Evolutionary conservation across 2,113 vertebrate species (phyloP).

Genomic region (Tachycineta bicolor): DNA sequence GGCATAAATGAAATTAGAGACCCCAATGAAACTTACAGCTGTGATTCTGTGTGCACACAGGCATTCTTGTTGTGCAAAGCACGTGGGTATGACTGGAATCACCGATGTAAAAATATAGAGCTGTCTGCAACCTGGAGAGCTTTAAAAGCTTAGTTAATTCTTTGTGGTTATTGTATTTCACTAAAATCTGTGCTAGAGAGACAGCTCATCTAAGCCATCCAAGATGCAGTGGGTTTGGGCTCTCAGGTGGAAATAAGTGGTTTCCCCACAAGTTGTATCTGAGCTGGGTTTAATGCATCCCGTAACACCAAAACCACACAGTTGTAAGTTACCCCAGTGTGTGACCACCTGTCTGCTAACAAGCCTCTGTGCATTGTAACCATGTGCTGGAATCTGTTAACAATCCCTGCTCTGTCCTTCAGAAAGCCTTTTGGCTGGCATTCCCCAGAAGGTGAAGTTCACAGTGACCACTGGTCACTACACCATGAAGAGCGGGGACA

Average conservation of each 20-base stretch:
- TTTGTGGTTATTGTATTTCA: not conserved
- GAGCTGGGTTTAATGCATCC: not conserved
- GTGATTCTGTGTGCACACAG: not conserved
- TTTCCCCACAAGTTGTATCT: not conserved
- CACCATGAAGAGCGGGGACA: slow-evolving; percentile 87
- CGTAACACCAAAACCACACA: not conserved
- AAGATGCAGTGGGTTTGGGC: not conserved
- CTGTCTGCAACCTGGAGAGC: not conserved
- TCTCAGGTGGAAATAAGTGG: not conserved
- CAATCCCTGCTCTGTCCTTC: not conserved
- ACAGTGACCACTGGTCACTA: slow-evolving; percentile 94
- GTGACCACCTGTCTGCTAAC: not conserved
- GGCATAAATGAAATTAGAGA: not conserved
- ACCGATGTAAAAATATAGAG: not conserved
- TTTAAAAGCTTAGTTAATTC: not conserved
- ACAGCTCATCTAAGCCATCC: not conserved
- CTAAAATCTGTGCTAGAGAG: not conserved
- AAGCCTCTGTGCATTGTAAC: not conserved
- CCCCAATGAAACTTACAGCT: not conserved
- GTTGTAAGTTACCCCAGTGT: not conserved
- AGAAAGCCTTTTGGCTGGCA: slow-evolving; percentile 94
- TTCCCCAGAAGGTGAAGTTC: slow-evolving; percentile 94
- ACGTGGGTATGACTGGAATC: not conserved
- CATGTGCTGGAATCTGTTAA: not conserved
- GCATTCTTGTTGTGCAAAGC: not conserved